A percentile compares a stretch with the other conserved stretches of the same genome.
Evolutionary conservation across 2,113 vertebrate species (phyloP).

Genomic region (Tetrao urogallus): DNA sequence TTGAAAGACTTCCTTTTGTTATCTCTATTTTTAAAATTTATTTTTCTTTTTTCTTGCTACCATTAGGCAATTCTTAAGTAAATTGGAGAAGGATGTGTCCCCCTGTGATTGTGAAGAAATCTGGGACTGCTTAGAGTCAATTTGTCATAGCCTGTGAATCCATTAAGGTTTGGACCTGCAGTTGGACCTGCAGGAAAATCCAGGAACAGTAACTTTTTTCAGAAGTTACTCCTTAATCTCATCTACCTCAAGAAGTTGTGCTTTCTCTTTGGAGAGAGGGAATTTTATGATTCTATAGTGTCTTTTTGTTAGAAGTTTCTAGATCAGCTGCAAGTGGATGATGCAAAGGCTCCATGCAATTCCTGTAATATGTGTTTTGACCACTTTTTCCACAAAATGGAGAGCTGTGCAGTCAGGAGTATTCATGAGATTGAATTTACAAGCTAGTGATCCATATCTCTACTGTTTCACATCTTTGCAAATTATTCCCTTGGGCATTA

Average conservation of each 20-base stretch:
- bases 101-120: background rate
- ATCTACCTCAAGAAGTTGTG: slow-evolving; percentile 17
- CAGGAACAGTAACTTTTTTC: slow-evolving; percentile 43
- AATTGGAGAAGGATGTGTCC: background rate
- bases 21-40: fast-evolving
- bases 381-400: background rate
- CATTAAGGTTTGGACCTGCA: background rate
- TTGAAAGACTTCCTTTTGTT: background rate
- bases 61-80: background rate
- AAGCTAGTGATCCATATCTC: background rate
- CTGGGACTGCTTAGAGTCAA: background rate
- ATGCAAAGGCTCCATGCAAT: background rate
- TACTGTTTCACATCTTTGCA: background rate
- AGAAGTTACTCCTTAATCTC: slow-evolving; percentile 20
- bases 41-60: background rate
- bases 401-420: background rate
- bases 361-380: slow-evolving; percentile 24
- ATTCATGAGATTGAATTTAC: slow-evolving; percentile 2
- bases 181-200: background rate
- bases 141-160: background rate
- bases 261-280: background rate
- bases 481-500: background rate
- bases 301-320: background rate
- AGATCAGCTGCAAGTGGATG: background rate
- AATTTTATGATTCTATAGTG: background rate